Conservation (phyloP, 1,140 invertebrate genomes). For the Rhopalosiphum maidis region DNA sequence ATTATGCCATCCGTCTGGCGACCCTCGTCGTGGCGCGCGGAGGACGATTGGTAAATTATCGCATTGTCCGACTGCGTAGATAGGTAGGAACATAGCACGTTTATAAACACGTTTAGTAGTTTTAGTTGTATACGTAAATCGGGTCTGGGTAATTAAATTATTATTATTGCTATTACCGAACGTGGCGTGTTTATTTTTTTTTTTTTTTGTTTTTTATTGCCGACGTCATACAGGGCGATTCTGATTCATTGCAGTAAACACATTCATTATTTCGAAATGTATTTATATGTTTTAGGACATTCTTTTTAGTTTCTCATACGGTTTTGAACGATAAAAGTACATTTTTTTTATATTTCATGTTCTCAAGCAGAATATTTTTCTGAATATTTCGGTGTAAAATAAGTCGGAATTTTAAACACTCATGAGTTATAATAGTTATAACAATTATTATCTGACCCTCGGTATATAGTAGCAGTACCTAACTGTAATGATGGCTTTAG, state of each 20-base stretch:
- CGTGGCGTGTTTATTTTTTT: background rate
- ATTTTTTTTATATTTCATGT: background rate
- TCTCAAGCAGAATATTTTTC: background rate
- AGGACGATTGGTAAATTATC: background rate
- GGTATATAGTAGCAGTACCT: background rate
- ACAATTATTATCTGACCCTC: background rate
- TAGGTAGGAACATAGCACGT: background rate
- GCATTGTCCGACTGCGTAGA: background rate
- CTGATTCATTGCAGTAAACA: background rate
- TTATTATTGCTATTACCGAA: background rate
- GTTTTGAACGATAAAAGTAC: background rate
- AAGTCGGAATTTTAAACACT: background rate
- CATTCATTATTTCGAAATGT: background rate
- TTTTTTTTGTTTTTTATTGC: background rate
- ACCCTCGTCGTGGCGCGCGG: background rate
- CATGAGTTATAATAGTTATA: background rate
- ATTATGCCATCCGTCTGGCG: constrained; percentile 17
- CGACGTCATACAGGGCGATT: background rate
- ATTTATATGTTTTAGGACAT: background rate
- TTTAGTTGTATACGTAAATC: background rate
- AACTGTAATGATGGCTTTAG: background rate
- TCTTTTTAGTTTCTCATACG: background rate
- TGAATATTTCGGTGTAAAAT: background rate
- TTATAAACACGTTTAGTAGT: background rate
- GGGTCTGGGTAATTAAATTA: background rate